phyloP scores from a whole-genome alignment of 2,888 invertebrate species.

The Synanthedon tipuliformis region DNA sequence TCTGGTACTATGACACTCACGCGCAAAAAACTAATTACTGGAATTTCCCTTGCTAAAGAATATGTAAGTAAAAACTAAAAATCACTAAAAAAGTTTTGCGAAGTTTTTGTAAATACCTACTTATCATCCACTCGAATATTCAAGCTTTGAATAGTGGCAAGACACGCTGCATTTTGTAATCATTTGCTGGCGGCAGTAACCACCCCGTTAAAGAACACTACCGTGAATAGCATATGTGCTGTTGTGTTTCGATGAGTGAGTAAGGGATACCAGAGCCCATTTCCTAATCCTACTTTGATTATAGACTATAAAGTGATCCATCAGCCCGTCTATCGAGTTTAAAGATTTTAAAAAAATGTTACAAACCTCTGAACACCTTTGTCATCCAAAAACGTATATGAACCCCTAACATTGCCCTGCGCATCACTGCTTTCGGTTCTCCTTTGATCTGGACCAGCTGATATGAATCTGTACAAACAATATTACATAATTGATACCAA shows the following conservation, averaged over 20 bases:
- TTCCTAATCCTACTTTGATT: neutral
- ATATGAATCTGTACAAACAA: slow-evolving; percentile 69
- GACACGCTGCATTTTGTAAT: too few relatives aligned
- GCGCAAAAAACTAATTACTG: too few relatives aligned
- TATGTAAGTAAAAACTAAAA: neutral
- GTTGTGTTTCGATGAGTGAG: too few relatives aligned
- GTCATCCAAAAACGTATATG: slow-evolving; percentile 82
- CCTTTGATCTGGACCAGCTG: slow-evolving; percentile 81
- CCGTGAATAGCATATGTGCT: too few relatives aligned
- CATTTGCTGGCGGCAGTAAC: too few relatives aligned
- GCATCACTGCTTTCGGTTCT: slow-evolving; percentile 80
- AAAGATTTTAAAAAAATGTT: slow-evolving; percentile 67
- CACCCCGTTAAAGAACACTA: too few relatives aligned
- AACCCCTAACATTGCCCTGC: slow-evolving; percentile 78
- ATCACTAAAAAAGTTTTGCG: neutral
- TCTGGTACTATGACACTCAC: too few relatives aligned
- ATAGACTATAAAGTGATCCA: neutral
- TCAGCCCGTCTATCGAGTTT: slow-evolving; percentile 79
- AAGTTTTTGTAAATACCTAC: neutral
- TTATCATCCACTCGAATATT: too few relatives aligned
- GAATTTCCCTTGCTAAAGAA: too few relatives aligned
- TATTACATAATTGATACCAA: neutral
- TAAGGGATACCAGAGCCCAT: too few relatives aligned
- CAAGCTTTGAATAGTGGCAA: too few relatives aligned
- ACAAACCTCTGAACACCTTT: slow-evolving; percentile 77